Percentiles rank a stretch among this genome's conserved stretches.
Evolutionary conservation across 92 coral and sea anemone genomes (phyloP).

Genomic region (Paramuricea clavata): DNA sequence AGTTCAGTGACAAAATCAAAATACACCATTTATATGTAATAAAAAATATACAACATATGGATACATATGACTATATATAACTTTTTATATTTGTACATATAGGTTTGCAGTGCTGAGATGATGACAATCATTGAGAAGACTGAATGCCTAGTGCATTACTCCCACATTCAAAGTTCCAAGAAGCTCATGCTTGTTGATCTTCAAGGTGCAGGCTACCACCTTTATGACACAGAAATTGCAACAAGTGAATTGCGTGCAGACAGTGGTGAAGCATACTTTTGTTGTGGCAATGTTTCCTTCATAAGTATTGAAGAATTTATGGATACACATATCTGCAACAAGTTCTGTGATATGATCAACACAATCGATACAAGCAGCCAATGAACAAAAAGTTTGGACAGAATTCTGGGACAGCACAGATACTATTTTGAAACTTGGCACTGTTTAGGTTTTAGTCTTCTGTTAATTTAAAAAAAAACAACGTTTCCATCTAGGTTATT

Average conservation of each 20-base stretch:
- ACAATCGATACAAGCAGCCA: background rate
- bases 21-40: too few species aligned
- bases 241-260: slow-evolving; percentile 63
- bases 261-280: slow-evolving; percentile 59
- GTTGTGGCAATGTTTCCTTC: slow-evolving; percentile 62
- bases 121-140: slow-evolving; percentile 50
- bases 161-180: background rate
- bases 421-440: background rate
- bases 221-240: slow-evolving; percentile 75
- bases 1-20: too few species aligned
- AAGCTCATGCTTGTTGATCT: slow-evolving; percentile 51
- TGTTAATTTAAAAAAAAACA: too few species aligned
- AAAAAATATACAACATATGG: background rate
- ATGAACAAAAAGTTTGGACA: background rate
- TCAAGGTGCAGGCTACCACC: slow-evolving; percentile 58
- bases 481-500: too few species aligned
- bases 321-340: slow-evolving; percentile 48
- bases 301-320: slow-evolving; percentile 39
- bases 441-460: background rate
- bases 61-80: background rate
- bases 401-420: too few species aligned
- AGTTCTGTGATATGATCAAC: slow-evolving; percentile 60
- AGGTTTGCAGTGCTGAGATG: slow-evolving; percentile 23
- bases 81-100: slow-evolving; percentile 1
- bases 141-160: slow-evolving; percentile 45